Evolutionary conservation across 2,888 invertebrate genomes (phyloP).

Genomic region (Synergus umbraculus): DNA sequence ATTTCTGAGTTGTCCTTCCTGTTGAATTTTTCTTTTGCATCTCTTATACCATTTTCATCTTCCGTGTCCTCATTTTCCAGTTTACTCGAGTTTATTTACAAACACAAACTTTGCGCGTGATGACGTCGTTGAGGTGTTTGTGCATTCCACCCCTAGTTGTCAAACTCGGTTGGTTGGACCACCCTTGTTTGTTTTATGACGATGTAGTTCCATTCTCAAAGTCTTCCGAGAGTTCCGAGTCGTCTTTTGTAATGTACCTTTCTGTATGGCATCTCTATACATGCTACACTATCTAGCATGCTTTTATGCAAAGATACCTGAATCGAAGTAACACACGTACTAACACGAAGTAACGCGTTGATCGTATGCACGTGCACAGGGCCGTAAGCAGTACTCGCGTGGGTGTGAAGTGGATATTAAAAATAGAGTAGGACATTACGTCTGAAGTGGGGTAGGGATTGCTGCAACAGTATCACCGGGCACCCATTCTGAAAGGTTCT

Average conservation of each 20-base stretch:
- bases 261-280: neutral
- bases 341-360: neutral
- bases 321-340: constrained; percentile 1
- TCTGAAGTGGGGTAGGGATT: constrained; percentile 4
- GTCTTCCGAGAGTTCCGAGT: neutral
- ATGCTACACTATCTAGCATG: neutral
- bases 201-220: constrained; percentile 1
- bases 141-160: neutral
- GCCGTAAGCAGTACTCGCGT: constrained; percentile 45
- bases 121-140: neutral
- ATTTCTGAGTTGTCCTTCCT: too few relatives aligned
- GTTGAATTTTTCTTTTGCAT: neutral
- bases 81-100: neutral
- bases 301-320: constrained; percentile 15
- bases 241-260: neutral
- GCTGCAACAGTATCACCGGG: constrained; percentile 23
- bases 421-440: constrained; percentile 47
- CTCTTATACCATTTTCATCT: neutral
- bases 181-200: constrained; percentile 15
- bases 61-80: constrained; percentile 1
- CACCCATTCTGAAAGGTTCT: constrained; percentile 40
- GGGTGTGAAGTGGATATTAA: constrained; percentile 49
- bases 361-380: neutral
- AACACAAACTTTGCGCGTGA: neutral
- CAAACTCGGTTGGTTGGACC: neutral